phyloP scores from a whole-genome alignment of 2,888 invertebrate species.

The Drosophila borborema region DNA sequence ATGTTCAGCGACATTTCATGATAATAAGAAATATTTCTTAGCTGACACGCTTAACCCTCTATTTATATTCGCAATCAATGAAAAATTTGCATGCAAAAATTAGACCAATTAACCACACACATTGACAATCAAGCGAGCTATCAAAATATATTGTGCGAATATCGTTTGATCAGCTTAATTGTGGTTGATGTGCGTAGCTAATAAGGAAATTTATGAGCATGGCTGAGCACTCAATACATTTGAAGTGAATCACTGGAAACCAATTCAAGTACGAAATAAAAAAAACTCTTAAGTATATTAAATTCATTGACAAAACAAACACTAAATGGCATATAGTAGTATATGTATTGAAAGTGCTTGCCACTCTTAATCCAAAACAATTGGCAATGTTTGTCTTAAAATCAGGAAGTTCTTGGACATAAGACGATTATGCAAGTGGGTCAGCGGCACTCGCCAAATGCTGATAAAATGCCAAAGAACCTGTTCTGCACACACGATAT shows the following conservation, averaged over 20 bases:
- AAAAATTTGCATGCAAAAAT: constrained; percentile 16
- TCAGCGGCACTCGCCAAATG: constrained; percentile 17
- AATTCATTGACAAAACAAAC: constrained; percentile 32
- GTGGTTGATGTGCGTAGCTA: constrained; percentile 30
- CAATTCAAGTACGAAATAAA: constrained; percentile 6
- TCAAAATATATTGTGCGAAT: constrained; percentile 31
- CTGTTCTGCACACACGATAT: constrained; percentile 11
- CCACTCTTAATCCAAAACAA: constrained; percentile 41
- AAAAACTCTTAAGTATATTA: constrained; percentile 24
- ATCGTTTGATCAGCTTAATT: constrained; percentile 49
- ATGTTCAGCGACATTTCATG: too few relatives aligned
- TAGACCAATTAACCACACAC: constrained; percentile 31
- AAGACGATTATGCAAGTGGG: constrained; percentile 41
- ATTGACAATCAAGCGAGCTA: constrained; percentile 36
- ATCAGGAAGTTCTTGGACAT: constrained; percentile 57
- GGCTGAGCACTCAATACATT: constrained; percentile 16
- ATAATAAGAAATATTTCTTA: neutral
- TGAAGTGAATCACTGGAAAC: constrained; percentile 24
- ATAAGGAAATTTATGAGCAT: constrained; percentile 47
- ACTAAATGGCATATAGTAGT: constrained; percentile 10
- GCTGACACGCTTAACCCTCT: neutral
- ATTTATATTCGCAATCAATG: constrained; percentile 8
- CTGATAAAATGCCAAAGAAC: constrained; percentile 38
- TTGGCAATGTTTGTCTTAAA: constrained; percentile 58
- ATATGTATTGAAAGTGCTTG: constrained; percentile 20